Evolutionary conservation across 2,888 invertebrate genomes (phyloP).

Genomic region (Prosopocoilus inquinatus): DNA sequence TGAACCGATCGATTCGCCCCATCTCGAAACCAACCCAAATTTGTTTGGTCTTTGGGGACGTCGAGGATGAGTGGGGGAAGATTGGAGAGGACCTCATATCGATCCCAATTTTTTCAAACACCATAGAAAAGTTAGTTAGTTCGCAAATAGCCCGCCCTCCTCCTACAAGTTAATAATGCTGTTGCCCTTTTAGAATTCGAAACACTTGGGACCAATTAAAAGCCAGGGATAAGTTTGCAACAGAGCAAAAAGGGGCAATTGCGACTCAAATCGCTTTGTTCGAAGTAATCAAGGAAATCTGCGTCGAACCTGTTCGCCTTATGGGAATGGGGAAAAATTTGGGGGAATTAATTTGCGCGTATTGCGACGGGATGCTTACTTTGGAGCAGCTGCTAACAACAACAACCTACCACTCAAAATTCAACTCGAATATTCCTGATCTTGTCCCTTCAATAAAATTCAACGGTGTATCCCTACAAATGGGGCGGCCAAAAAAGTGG

Average conservation of each 20-base stretch:
- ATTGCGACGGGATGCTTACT: constrained; percentile 2
- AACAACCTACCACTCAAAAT: neutral
- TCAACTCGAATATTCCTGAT: too few relatives aligned
- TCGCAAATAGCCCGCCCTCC: too few relatives aligned
- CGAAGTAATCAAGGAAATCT: neutral
- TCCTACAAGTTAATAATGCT: too few relatives aligned
- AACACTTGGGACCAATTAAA: too few relatives aligned
- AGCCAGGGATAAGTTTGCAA: too few relatives aligned
- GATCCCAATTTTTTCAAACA: too few relatives aligned
- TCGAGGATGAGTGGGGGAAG: neutral
- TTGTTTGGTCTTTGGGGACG: neutral
- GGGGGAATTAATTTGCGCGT: constrained; percentile 6
- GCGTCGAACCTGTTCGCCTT: neutral
- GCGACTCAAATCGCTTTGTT: constrained; percentile 3
- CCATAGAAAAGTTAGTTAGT: too few relatives aligned
- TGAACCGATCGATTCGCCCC: neutral
- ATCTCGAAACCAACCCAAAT: neutral
- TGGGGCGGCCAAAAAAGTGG: too few relatives aligned
- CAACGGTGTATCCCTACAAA: too few relatives aligned
- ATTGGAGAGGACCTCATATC: neutral
- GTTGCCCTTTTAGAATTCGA: too few relatives aligned
- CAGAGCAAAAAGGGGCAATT: neutral
- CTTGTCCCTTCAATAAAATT: too few relatives aligned
- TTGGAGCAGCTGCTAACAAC: constrained; percentile 5
- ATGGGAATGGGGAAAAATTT: neutral